Evolutionary conservation across 2,113 vertebrate species (phyloP).

Genomic region (Melanerpes formicivorus): DNA sequence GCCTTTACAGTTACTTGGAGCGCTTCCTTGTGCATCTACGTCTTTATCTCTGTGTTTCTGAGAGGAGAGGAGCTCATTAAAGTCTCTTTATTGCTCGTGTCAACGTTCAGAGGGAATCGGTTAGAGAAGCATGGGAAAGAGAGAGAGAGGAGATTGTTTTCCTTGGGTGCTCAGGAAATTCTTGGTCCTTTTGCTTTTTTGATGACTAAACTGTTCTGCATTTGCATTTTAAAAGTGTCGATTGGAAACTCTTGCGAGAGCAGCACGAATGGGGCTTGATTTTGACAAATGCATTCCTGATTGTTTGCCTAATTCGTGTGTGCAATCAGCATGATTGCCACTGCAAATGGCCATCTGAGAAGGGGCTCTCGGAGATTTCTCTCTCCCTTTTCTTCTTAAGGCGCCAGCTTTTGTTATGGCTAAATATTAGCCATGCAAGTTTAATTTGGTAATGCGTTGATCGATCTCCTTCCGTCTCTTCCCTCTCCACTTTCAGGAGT

Average conservation of each 20-base stretch:
- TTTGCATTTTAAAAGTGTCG: constrained; percentile 54
- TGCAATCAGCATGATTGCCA: constrained; percentile 59
- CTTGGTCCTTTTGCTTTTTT: constrained; percentile 21
- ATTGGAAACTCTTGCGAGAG: constrained; percentile 44
- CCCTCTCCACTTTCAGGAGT: neutral
- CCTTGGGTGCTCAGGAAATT: neutral
- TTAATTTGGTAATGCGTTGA: neutral
- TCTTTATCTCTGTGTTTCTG: constrained; percentile 30
- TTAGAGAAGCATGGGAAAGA: neutral
- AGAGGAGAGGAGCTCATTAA: constrained; percentile 19
- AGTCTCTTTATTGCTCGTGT: constrained; percentile 4
- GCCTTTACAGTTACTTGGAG: neutral
- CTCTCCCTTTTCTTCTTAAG: neutral
- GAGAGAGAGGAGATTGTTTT: neutral
- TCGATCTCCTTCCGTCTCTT: constrained; percentile 18
- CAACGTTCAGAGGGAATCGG: neutral
- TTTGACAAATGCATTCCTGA: constrained; percentile 52
- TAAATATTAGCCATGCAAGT: neutral
- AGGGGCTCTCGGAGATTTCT: neutral
- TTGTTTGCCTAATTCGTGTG: constrained; percentile 40
- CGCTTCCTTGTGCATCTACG: neutral
- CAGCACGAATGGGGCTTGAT: constrained; percentile 67
- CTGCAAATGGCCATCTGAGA: constrained; percentile 47
- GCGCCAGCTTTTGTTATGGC: neutral
- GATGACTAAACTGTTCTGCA: constrained; percentile 62